Evolutionary conservation across 53 echinoderm and acorn worm genomes (phyloP).

Genomic region (Henricia sp.): DNA sequence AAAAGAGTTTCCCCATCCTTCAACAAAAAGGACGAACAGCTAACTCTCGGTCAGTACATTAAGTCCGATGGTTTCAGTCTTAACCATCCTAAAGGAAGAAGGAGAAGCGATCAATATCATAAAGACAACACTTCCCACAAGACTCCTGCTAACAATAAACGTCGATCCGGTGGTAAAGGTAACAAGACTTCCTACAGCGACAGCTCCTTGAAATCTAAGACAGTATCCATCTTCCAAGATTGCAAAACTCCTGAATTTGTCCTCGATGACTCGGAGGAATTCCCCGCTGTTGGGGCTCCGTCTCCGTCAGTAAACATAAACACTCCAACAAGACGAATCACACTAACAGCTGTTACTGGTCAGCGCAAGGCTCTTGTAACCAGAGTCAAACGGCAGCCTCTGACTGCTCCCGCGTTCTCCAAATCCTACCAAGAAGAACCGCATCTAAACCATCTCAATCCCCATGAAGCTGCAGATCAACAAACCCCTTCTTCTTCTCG

Average conservation of each 20-base stretch:
- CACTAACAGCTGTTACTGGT: constrained; percentile 77
- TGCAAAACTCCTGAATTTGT: constrained; percentile 56
- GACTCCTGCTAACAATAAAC: constrained; percentile 40
- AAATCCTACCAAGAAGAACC: constrained; percentile 18
- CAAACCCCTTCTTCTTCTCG: background rate
- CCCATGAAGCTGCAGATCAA: background rate
- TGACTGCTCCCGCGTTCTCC: constrained; percentile 2
- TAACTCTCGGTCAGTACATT: constrained; percentile 69
- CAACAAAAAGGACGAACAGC: constrained; percentile 68
- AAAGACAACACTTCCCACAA: constrained; percentile 27
- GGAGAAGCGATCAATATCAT: constrained; percentile 40
- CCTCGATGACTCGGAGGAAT: constrained; percentile 74
- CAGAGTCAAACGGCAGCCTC: constrained; percentile 19
- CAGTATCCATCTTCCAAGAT: constrained; percentile 15
- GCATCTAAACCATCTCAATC: background rate
- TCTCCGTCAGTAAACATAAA: constrained; percentile 2
- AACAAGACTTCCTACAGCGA: constrained; percentile 54
- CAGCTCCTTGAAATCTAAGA: constrained; percentile 49
- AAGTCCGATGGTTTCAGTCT: constrained; percentile 51
- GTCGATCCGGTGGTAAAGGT: constrained; percentile 65
- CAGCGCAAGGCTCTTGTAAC: background rate
- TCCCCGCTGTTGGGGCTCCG: constrained; percentile 73
- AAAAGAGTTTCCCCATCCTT: constrained; percentile 45
- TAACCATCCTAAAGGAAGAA: constrained; percentile 53
- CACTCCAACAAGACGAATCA: constrained; percentile 78